Evolutionary conservation across 2,113 vertebrate species (phyloP), one percentile per base, ranked within the genome.

Genomic region (Cryptotis parvus): DNA sequence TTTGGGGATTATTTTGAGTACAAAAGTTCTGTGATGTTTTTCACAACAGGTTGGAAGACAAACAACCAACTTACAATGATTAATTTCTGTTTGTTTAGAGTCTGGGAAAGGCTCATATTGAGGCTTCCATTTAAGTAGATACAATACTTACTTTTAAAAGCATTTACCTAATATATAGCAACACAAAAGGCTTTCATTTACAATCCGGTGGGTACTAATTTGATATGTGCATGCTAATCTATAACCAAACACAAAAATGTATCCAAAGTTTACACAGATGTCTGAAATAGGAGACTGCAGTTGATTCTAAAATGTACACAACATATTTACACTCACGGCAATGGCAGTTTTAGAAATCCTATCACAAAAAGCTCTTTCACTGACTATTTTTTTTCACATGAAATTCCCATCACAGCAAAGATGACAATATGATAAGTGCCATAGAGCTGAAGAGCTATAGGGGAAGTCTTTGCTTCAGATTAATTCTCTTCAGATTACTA

Each of bases 241-340:
- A 52, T 95, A 5, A 79, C 37, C 89, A 96, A 97, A 93, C 31
- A 91, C 52, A 88, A 66, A 89, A 86, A 84, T 31, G 3, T 73
- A 79, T n/a, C 43, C 26, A 55, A 4, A 92, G 75, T 96, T 96
- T 91, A 85, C 89, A 96, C 92, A 96, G 94, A 96, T 88, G 95
- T 92, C 86, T 96, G 35, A 4, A 45, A 58, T 26, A 2, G 9
- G 66, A 88, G 20, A 58, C 83, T 18, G 4, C 61, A 76, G 24
- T 35, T 73, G 16, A n/a, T 35, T 80, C 58, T 61, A 66, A 86
- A 92, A 55, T 66, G 33, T 20, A 91, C 16, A 39, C 33, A 70
- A 66, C 22, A 9, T 91, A 52, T 89, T 83, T 83, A 78, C 91
- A 18, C 92, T 81, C 37, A 27, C 12, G 6, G 27, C 6, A 33